Conservation (phyloP, 2,888 invertebrate species). For the Macrophya alboannulata region DNA sequence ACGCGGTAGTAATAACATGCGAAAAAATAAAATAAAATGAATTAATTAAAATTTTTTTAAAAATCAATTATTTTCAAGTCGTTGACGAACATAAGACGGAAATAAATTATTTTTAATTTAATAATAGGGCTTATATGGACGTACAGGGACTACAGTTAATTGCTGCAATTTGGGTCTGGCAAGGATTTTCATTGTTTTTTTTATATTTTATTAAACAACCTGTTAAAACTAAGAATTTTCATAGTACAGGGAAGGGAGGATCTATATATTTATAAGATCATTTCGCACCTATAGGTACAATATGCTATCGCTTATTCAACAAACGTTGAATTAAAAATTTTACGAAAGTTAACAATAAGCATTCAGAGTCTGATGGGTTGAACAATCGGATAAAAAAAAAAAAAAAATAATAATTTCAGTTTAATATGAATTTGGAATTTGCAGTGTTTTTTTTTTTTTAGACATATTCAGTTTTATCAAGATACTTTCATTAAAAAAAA, state of each 20-base stretch:
- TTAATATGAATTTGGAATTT: background rate
- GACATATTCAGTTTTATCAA: background rate
- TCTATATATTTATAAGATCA: constrained; percentile 56
- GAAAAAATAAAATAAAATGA: constrained; percentile 1
- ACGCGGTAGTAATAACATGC: background rate
- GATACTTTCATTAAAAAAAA: background rate
- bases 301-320: constrained; percentile 6
- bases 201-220: constrained; percentile 70
- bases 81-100: background rate
- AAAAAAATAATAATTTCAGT: background rate
- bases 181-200: constrained; percentile 67
- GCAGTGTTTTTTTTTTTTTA: background rate
- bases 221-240: constrained; percentile 59
- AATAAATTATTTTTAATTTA: constrained; percentile 23
- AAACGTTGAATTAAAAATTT: constrained; percentile 44
- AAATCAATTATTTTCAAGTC: background rate
- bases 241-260: constrained; percentile 45
- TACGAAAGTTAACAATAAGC: constrained; percentile 22
- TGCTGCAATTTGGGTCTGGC: constrained; percentile 63
- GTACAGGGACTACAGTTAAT: constrained; percentile 60
- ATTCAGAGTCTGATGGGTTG: background rate
- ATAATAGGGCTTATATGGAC: constrained; percentile 12
- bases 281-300: constrained; percentile 58
- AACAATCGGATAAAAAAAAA: background rate
- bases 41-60: background rate